phyloP scores from a whole-genome alignment of 2,797 vertebrate genomes.

The Alcedo atthis region DNA sequence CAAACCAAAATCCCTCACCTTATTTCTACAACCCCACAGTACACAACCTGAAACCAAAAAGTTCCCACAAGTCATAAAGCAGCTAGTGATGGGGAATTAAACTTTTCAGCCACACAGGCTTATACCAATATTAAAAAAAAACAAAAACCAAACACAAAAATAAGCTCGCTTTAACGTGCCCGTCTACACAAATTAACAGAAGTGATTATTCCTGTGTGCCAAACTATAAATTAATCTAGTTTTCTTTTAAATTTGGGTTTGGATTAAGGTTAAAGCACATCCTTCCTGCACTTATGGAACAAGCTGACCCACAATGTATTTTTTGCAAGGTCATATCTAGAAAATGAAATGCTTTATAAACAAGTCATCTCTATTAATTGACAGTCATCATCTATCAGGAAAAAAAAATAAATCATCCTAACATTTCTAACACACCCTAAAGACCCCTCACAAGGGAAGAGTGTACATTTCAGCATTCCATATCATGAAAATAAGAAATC shows the following conservation, averaged over 20 bases:
- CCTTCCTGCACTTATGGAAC: neutral
- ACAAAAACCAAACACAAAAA: neutral
- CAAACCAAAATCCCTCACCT: neutral
- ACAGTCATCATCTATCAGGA: neutral
- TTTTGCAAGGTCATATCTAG: neutral
- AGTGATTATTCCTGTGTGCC: neutral
- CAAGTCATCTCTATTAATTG: neutral
- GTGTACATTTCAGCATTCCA: neutral
- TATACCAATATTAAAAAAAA: neutral
- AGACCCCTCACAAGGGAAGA: neutral
- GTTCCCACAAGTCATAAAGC: neutral
- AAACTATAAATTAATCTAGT: neutral
- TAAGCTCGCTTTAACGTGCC: rapidly evolving
- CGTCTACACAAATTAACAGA: neutral
- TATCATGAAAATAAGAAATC: neutral
- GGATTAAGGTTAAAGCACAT: neutral
- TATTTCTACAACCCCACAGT: neutral
- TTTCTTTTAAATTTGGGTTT: neutral
- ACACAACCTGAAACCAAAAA: neutral
- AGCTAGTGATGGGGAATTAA: slow-evolving; percentile 1
- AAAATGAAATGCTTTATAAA: neutral
- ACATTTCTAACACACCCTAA: neutral
- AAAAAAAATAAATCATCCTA: neutral
- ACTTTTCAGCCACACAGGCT: neutral
- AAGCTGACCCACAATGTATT: neutral